Base-by-base conservation (phyloP, 2,888 invertebrate species). In the Fabriciana adippe region DNA sequence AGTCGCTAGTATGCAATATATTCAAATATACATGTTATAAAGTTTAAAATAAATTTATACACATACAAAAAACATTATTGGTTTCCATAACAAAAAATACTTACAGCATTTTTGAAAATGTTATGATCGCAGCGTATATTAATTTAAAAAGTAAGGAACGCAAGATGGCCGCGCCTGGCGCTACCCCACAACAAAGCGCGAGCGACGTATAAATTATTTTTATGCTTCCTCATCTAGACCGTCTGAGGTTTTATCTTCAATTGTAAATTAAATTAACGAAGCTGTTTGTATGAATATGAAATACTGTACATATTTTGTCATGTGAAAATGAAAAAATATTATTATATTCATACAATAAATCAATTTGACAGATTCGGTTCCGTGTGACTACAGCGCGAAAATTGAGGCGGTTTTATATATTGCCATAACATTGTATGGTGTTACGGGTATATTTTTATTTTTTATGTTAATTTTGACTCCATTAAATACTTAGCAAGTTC, bases 221-320 rank as follows among this genome's bases (percentile, higher is more conserved):
- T 61, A 61, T 61, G 61, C 51, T 61, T 61, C 61, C 61, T 61
- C 61, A 51, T 61, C 61, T 61, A 51, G 47, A 26, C 51, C 61
- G 51, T 50, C 61, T 31, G 35, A 16, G 61, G 61, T 41, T 61
- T 61, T 61, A 31, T 61, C 51, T 61, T 41, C 61, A 61, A 61
- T 61, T 61, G 61, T 51, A 61, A 61, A 61, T 61, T 61, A 61
- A 61, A 61, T 61, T 51, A 61, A 61, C 60, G 60, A 1, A 35
- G 60, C 48, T 48, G 16, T 51, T 61, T 26, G 60, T 50, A 16
- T 26, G 47, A 59, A 47, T 11, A 26, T 48, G 26, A 8, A 41
- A 41, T 41, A 41, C 35, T 41, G 35, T 41, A 41, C 8, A 41
- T 41, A 41, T 41, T 41, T 41, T 8, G 35, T 41, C 35, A 41